A percentile compares a stretch with the other conserved stretches of the same genome.
These are phyloP conservation scores for Drosophila robusta DNA, from an alignment of 2,888 invertebrate species.

Conservation along the genomic window DNA sequence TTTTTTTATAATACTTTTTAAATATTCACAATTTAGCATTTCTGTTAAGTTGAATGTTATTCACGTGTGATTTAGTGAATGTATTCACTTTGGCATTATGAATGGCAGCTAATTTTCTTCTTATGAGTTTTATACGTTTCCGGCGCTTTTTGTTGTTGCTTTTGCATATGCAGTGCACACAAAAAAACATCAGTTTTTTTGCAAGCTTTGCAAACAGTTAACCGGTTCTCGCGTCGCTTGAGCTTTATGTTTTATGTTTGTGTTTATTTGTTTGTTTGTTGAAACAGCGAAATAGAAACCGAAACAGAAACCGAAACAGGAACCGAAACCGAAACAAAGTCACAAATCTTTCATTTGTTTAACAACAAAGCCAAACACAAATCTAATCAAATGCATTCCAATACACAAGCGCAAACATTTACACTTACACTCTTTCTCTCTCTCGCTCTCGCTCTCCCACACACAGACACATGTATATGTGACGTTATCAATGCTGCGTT, in stretches of 20 bases:
- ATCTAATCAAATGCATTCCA: conserved; percentile 73
- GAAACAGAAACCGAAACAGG: conserved; percentile 24
- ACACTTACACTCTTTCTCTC: conserved; percentile 14
- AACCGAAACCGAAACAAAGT: conserved; percentile 26
- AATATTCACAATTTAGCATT: not conserved
- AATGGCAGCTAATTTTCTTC: conserved; percentile 49
- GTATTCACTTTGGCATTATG: conserved; percentile 35
- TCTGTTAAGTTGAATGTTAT: not conserved
- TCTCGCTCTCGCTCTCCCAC: not conserved
- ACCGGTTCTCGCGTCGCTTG: conserved; percentile 65
- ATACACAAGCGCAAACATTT: conserved; percentile 31
- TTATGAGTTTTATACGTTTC: conserved; percentile 43
- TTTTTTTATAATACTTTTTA: conserved; percentile 1
- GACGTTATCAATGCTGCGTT: conserved; percentile 49
- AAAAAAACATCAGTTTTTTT: conserved; percentile 18
- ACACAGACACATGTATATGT: not conserved
- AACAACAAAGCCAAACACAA: conserved; percentile 60
- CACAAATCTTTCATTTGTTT: conserved; percentile 52
- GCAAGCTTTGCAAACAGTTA: conserved; percentile 64
- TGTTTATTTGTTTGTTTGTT: conserved; percentile 39
- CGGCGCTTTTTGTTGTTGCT: conserved; percentile 37
- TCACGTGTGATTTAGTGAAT: conserved; percentile 15
- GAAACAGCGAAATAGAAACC: conserved; percentile 33
- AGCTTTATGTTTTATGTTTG: conserved; percentile 24
- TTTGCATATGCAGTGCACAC: conserved; percentile 50